Evolutionary conservation across 2,797 vertebrate species (phyloP).

Genomic region (Enteromius paludinosus): DNA sequence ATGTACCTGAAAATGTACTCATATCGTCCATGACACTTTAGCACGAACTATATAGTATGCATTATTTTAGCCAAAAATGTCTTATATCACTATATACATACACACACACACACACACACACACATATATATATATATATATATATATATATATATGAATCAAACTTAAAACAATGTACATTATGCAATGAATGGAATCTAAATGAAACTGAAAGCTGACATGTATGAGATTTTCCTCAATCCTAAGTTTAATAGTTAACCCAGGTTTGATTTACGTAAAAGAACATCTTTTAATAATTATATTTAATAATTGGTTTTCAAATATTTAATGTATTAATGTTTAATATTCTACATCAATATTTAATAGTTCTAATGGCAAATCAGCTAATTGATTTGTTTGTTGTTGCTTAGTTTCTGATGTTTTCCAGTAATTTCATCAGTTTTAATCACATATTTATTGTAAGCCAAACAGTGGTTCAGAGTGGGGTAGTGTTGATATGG

Average conservation of each 20-base stretch:
- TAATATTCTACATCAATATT: conserved; percentile 21
- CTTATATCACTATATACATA: conserved; percentile 8
- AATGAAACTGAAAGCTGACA: conserved; percentile 6
- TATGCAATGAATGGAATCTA: conserved; percentile 43
- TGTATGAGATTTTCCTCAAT: not conserved
- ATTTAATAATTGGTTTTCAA: not conserved
- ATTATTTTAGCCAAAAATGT: conserved; percentile 45
- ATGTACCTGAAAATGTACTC: conserved; percentile 18
- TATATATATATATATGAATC: not conserved
- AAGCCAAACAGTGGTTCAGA: conserved; percentile 44
- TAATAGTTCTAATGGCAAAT: not conserved
- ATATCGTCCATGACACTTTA: conserved; percentile 33
- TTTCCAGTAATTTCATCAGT: conserved; percentile 33
- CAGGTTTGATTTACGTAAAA: conserved; percentile 20
- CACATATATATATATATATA: too few relatives aligned
- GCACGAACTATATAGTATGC: conserved; percentile 37
- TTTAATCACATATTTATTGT: conserved; percentile 50
- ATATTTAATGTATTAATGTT: conserved; percentile 19
- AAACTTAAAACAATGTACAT: conserved; percentile 34
- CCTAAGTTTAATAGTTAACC: not conserved
- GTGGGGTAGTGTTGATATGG: conserved; percentile 51
- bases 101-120: too few relatives aligned
- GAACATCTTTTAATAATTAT: conserved; percentile 7
- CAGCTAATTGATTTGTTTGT: conserved; percentile 35
- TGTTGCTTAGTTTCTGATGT: conserved; percentile 25